Conservation (phyloP, 2,797 vertebrate genomes). For the Odontamblyopus rebecca region DNA sequence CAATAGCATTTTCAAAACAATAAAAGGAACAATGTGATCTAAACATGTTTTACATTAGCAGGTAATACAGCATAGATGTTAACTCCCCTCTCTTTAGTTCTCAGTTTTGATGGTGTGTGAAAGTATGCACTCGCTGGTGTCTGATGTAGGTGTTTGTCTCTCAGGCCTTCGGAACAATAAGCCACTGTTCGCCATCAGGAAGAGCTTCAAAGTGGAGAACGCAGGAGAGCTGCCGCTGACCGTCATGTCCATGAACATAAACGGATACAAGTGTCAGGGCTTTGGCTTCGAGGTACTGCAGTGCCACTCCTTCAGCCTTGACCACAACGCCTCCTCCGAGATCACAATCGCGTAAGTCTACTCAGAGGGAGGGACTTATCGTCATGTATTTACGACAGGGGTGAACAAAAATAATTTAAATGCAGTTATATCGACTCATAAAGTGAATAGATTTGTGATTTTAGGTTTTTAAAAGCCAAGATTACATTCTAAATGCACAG, state of each 20-base stretch:
- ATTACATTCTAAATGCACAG: too few species aligned
- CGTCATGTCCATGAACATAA: slow-evolving; percentile 93
- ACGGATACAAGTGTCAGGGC: slow-evolving; percentile 94
- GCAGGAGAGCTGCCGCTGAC: slow-evolving; percentile 92
- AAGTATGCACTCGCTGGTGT: not conserved
- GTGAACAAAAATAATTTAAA: too few species aligned
- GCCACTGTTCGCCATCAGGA: slow-evolving; percentile 92
- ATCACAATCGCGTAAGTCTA: slow-evolving; percentile 92
- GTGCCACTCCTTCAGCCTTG: slow-evolving; percentile 86
- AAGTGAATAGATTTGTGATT: too few species aligned
- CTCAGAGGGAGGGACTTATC: not conserved
- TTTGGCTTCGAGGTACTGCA: slow-evolving; percentile 96
- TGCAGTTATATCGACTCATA: too few species aligned
- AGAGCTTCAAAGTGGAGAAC: slow-evolving; percentile 98
- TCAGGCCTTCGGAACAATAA: slow-evolving; percentile 90
- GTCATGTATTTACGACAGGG: too few species aligned
- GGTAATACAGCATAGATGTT: not conserved
- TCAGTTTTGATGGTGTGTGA: not conserved
- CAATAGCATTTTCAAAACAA: too few species aligned
- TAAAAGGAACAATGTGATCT: too few species aligned
- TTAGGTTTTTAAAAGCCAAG: too few species aligned
- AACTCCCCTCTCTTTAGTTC: not conserved
- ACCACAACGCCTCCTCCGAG: slow-evolving; percentile 89
- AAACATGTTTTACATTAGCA: too few species aligned
- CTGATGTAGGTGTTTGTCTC: not conserved